phyloP scores from a whole-genome alignment of 2,797 vertebrate species.

The Macropus fuliginosus region DNA sequence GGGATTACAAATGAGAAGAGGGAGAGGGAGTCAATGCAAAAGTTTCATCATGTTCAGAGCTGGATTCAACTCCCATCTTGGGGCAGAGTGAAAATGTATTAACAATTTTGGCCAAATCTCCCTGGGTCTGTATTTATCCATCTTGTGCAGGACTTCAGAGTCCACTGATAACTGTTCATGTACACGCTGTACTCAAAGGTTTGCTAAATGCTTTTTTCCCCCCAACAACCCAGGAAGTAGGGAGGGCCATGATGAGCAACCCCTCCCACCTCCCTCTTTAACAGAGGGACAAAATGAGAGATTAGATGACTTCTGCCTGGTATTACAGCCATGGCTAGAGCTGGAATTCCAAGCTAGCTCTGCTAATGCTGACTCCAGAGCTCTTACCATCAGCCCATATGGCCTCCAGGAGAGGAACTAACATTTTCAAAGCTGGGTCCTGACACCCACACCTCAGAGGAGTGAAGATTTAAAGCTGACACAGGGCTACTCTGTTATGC shows the following conservation, averaged over 20 bases:
- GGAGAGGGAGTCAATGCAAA: neutral
- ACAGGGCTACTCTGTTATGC: neutral
- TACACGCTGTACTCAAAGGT: neutral
- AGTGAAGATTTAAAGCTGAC: neutral
- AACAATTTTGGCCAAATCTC: neutral
- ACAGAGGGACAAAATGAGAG: neutral
- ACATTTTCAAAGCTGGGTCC: constrained; percentile 9
- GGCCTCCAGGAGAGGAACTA: neutral
- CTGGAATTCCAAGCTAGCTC: neutral
- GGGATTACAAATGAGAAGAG: neutral
- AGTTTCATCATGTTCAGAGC: neutral
- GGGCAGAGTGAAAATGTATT: neutral
- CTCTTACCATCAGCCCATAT: neutral
- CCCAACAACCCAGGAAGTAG: neutral
- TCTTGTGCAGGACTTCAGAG: constrained; percentile 20
- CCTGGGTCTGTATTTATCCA: constrained; percentile 19
- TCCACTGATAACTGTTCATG: neutral
- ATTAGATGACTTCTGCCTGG: neutral
- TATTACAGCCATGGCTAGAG: neutral
- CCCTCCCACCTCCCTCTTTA: neutral
- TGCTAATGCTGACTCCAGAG: neutral
- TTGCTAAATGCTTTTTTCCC: neutral
- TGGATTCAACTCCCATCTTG: neutral
- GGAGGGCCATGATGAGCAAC: neutral
- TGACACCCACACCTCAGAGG: neutral